Conservation (phyloP, 1,140 invertebrate species). For the Metaphire vulgaris region DNA sequence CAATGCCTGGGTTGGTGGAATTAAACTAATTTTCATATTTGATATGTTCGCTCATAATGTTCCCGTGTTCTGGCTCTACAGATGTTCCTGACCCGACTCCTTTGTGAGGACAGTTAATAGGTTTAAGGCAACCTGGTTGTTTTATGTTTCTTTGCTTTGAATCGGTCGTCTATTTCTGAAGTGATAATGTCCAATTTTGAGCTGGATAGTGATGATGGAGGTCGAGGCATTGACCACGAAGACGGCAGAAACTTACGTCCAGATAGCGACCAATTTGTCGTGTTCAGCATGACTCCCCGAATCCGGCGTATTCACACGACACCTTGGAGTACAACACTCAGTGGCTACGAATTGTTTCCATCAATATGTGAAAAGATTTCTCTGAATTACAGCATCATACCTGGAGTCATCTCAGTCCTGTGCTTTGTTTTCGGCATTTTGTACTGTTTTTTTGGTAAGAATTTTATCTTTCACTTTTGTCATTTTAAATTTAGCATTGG, state of each 20-base stretch:
- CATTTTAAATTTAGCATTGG: no score
- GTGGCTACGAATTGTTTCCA: background rate
- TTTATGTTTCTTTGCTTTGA: no score
- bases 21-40: no score
- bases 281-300: conserved; percentile 10
- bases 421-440: conserved; percentile 61
- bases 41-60: no score
- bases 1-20: no score
- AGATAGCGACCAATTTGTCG: conserved; percentile 19
- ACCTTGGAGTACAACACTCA: conserved; percentile 1
- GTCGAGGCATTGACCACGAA: background rate
- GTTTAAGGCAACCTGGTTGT: no score
- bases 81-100: no score
- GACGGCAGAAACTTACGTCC: background rate
- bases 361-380: conserved; percentile 53
- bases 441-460: conserved; percentile 62
- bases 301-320: conserved; percentile 13
- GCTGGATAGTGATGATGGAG: background rate
- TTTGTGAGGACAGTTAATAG: no score
- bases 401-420: conserved; percentile 56
- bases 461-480: no score
- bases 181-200: background rate
- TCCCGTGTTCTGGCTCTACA: no score
- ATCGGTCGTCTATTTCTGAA: no score
- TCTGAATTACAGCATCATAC: conserved; percentile 56